A percentile compares a stretch with the other conserved stretches of the same genome.
Evolutionary conservation across 2,113 vertebrate genomes (phyloP).

Genomic region (Strix aluco): DNA sequence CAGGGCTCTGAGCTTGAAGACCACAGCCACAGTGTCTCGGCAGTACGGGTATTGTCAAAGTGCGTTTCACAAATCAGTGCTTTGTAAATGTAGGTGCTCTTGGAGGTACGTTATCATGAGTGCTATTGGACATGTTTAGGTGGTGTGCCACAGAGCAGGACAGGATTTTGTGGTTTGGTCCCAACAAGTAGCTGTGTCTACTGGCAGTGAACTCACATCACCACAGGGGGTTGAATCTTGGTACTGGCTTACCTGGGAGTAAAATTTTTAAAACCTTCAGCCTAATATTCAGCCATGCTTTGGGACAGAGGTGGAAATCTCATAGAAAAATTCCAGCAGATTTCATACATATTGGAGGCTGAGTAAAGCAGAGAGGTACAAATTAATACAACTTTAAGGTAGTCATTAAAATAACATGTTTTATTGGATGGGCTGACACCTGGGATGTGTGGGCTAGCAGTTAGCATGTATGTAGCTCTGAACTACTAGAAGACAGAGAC

Average conservation of each 20-base stretch:
- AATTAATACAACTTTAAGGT: neutral
- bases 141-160: neutral
- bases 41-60: neutral
- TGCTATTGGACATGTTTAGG: accelerated
- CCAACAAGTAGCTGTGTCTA: neutral
- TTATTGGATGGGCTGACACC: neutral
- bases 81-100: neutral
- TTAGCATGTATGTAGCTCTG: accelerated
- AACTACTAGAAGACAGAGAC: neutral
- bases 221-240: neutral
- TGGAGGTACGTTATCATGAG: neutral
- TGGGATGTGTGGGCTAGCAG: neutral
- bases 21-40: accelerated
- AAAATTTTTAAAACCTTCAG: neutral
- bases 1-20: neutral
- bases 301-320: neutral
- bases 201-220: neutral
- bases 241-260: neutral
- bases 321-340: neutral
- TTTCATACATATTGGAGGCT: neutral
- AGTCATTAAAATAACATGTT: neutral
- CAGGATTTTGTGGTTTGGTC: neutral
- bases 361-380: neutral
- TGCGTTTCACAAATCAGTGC: neutral
- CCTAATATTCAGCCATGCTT: neutral